Evolutionary conservation across 1,140 invertebrate species (phyloP), one percentile per base, ranked within the genome.

Genomic region (Coelopa frigida): DNA sequence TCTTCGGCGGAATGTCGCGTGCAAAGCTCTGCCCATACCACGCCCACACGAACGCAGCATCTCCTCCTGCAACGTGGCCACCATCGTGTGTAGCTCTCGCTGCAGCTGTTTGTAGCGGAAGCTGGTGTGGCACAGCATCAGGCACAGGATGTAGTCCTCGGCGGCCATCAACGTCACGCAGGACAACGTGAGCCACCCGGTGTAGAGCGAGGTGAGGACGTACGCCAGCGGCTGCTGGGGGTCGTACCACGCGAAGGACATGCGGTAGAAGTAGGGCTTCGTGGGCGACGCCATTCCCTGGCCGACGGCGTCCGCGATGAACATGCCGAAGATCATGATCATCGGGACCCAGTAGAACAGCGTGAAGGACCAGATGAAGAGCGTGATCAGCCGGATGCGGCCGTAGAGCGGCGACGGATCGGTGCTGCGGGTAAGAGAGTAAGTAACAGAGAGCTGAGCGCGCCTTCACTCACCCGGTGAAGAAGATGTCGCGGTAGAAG

Each of bases 241-340:
- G 22, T 47, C 45, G 15, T 47, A 47, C 45, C 35, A 47, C 20
- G 18, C 36, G 32, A 47, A 39, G 3, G 45, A 47, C 35, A 40
- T 39, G 26, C 45, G 45, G 40, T 39, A 47, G 12, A 47, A 31
- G 24, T 40, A 40, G 14, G 45, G 45, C 24, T 47, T 47, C 11
- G 27, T 22, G 14, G 36, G 35, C 17, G 24, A 39, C 17, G 35
- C 15, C 37, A 47, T 3, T n/a, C 36, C 37, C 3, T 24, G 8
- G 23, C 18, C 11, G 5, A 11, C 11, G 11, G 40, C 18, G 15
- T 47, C 45, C 14, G 11, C 22, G 7, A n/a, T 29, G 18, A 26
- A 47, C 6, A 31, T 26, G 2, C 2, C 15, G 11, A 27, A 15
- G 10, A 47, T 11, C 12, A 40, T 18, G 10, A 40, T 6, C 26